Evolutionary conservation across 2,797 vertebrate genomes (phyloP).

Genomic region (Ispidina picta): DNA sequence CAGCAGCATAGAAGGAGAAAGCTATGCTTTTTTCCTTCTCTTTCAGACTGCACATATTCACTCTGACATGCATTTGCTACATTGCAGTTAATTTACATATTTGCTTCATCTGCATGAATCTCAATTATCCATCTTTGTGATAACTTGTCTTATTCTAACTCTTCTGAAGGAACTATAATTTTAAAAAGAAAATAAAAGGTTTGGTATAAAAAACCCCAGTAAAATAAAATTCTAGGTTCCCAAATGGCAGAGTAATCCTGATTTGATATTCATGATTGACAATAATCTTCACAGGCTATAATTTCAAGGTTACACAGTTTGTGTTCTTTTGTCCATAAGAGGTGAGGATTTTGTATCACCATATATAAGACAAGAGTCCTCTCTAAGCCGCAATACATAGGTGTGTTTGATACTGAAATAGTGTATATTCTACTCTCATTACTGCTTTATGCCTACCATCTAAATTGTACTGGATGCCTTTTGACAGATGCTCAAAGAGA

Average conservation of each 20-base stretch:
- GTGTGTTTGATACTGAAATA: neutral
- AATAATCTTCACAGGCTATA: neutral
- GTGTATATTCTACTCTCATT: neutral
- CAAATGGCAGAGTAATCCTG: neutral
- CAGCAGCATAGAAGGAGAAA: neutral
- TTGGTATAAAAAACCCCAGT: rapidly evolving
- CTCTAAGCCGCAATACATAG: neutral
- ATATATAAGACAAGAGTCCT: neutral
- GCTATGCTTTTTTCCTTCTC: neutral
- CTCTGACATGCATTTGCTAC: neutral
- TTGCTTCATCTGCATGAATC: slow-evolving; percentile 18
- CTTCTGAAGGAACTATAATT: neutral
- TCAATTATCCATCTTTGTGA: slow-evolving; percentile 28
- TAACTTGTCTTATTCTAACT: neutral
- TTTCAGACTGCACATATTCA: neutral
- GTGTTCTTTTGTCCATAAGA: neutral
- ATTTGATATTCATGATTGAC: neutral
- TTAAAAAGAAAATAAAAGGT: neutral
- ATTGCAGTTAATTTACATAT: slow-evolving; percentile 39
- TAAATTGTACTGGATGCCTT: neutral
- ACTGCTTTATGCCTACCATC: neutral
- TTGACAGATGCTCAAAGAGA: neutral
- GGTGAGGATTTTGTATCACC: neutral
- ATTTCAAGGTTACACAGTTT: neutral
- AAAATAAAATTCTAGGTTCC: neutral